Conservation (phyloP, 2,888 invertebrate species). For the Drosophila neoperkinsi region DNA sequence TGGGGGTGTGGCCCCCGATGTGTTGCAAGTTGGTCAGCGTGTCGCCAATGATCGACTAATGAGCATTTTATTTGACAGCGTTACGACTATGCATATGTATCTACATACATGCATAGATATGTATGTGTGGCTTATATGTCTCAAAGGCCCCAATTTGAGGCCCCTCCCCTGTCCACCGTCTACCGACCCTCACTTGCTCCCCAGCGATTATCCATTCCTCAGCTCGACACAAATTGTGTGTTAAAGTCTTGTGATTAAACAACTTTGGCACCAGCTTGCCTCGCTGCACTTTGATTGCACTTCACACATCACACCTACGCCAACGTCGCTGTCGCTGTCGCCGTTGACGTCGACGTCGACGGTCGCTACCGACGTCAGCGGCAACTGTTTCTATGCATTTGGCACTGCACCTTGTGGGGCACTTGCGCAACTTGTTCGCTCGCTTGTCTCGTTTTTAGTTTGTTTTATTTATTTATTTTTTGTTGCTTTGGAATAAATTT, state of each 20-base stretch:
- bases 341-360: slow-evolving; percentile 6
- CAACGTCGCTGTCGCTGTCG: slow-evolving; percentile 3
- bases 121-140: slow-evolving; percentile 6
- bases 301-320: slow-evolving; percentile 72
- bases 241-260: slow-evolving; percentile 76
- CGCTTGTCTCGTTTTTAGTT: slow-evolving; percentile 30
- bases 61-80: slow-evolving; percentile 77
- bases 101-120: background rate
- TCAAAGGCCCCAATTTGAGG: background rate
- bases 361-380: background rate
- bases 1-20: slow-evolving; percentile 24
- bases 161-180: background rate
- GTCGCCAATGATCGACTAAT: slow-evolving; percentile 60
- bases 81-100: background rate
- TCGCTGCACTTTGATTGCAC: slow-evolving; percentile 77
- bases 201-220: slow-evolving; percentile 32
- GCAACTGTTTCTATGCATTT: slow-evolving; percentile 38
- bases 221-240: slow-evolving; percentile 63
- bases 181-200: slow-evolving; percentile 1
- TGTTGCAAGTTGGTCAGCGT: slow-evolving; percentile 75
- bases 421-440: slow-evolving; percentile 65
- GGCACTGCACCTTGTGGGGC: slow-evolving; percentile 52
- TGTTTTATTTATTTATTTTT: slow-evolving; percentile 8
- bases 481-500: slow-evolving; percentile 60
- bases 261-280: slow-evolving; percentile 74